Base-by-base conservation (phyloP, 2,888 invertebrate species). In the Megastigmus dorsalis region DNA sequence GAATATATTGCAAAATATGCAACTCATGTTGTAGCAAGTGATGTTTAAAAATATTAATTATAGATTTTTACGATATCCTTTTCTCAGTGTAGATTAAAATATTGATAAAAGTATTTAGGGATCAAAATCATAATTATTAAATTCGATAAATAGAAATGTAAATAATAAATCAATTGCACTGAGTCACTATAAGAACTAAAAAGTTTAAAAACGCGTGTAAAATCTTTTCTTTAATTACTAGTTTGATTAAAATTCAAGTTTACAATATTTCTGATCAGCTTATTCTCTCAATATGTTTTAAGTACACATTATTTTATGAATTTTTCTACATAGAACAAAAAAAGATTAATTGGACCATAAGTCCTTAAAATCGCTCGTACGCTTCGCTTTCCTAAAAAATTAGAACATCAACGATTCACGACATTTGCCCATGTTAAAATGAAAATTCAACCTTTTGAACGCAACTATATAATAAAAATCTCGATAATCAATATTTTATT, bases 201-300 rank as follows among this genome's bases (percentile, higher is more conserved):
- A 28, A 41, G 10, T 50, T 57, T 48, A 66, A 73, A 54, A 52
- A 45, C n/a, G 26, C 0, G 15, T 55, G 13, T 63, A 63, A 63
- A 65, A 43, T 41, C 45, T 45, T 3, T n/a, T 28, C 1, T 26
- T 20, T 3, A 45, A 43, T 50, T 26, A 63, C 65, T 59, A 13
- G 33, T 59, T 41, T 59, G 72, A 72, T 72, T 59, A 72, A 72
- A 72, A 66, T 72, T 72, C 72, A 72, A 59, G 63, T 71, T 55
- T 36, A 63, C 7, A 71, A 28, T 38, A 36, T 59, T 18, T 48
- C 20, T 26, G 52, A 60, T 62, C 43, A 65, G 50, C 50, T 30
- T 10, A 50, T 65, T 71, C n/a, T 59, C 50, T 15, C 52, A 55
- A 38, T 9, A 72, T n/a, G n/a, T n/a, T n/a, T 48, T 59, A 57